phyloP scores from a whole-genome alignment of 1,140 invertebrate species.

The Rhagoletis zephyria region DNA sequence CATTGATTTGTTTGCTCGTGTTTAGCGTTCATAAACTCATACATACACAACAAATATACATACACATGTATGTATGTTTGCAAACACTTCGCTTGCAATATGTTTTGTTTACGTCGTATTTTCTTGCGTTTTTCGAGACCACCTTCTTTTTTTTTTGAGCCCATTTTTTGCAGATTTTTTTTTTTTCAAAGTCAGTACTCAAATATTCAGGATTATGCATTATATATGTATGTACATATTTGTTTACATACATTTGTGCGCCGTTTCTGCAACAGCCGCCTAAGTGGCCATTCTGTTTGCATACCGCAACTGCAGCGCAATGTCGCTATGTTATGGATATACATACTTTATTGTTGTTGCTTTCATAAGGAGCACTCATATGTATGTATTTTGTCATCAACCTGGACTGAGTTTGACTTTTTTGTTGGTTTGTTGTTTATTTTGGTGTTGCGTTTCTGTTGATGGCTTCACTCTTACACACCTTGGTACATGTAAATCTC shows the following conservation, averaged over 20 bases:
- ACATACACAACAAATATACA: not conserved
- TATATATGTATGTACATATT: not conserved
- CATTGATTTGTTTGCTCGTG: not conserved
- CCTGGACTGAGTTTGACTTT: not conserved
- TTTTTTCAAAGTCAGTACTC: too few relatives aligned
- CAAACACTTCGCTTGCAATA: too few relatives aligned
- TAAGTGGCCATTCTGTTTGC: constrained; percentile 46
- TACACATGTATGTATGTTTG: not conserved
- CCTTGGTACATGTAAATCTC: not conserved
- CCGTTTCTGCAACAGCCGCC: constrained; percentile 22
- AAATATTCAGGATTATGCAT: too few relatives aligned
- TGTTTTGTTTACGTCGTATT: too few relatives aligned
- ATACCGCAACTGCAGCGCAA: not conserved
- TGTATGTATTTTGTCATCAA: not conserved
- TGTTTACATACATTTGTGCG: not conserved
- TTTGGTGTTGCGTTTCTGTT: not conserved
- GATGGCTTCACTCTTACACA: not conserved
- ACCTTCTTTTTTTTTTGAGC: too few relatives aligned
- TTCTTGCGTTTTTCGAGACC: too few relatives aligned
- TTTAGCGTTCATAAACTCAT: not conserved
- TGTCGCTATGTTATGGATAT: not conserved
- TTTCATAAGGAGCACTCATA: not conserved
- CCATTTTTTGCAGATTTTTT: too few relatives aligned
- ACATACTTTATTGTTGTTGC: not conserved
- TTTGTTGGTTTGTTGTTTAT: not conserved